These are phyloP conservation scores for Willowsia nigromaculata DNA, from an alignment of 2,888 invertebrate genomes.

Conservation along the genomic window DNA sequence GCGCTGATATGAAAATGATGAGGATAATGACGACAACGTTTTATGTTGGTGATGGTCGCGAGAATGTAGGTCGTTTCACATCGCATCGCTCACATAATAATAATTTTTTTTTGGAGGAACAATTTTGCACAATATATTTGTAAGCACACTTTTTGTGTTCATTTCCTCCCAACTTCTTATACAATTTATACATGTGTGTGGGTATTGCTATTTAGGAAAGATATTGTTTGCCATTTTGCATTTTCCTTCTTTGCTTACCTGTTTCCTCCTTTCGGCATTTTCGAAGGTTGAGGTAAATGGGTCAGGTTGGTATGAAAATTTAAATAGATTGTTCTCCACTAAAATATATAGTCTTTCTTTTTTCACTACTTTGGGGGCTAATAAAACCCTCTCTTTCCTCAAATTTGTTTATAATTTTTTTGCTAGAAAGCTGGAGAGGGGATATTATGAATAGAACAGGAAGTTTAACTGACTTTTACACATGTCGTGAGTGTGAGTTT, in stretches of 20 bases:
- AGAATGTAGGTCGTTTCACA: slow-evolving; percentile 43
- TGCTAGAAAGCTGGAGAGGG: neutral
- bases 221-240: slow-evolving; percentile 39
- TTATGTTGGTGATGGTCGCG: slow-evolving; percentile 19
- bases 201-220: slow-evolving; percentile 11
- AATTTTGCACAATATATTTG: no score
- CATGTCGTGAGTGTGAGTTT: neutral
- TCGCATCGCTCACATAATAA: neutral
- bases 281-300: slow-evolving; percentile 65
- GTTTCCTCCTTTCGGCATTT: slow-evolving; percentile 4
- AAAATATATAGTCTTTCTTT: neutral
- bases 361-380: no score
- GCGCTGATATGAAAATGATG: slow-evolving; percentile 23
- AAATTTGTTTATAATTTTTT: slow-evolving; percentile 42
- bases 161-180: neutral
- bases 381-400: neutral
- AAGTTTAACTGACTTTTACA: slow-evolving; percentile 4
- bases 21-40: slow-evolving; percentile 5
- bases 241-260: slow-evolving; percentile 18
- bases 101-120: no score
- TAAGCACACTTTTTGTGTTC: no score
- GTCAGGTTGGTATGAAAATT: slow-evolving; percentile 59
- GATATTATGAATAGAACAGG: neutral
- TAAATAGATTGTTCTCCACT: slow-evolving; percentile 38
- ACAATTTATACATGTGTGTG: neutral